Percentiles rank a stretch among this genome's conserved stretches.
Evolutionary conservation across 2,888 invertebrate genomes (phyloP).

Genomic region (Ophonus ardosiacus): DNA sequence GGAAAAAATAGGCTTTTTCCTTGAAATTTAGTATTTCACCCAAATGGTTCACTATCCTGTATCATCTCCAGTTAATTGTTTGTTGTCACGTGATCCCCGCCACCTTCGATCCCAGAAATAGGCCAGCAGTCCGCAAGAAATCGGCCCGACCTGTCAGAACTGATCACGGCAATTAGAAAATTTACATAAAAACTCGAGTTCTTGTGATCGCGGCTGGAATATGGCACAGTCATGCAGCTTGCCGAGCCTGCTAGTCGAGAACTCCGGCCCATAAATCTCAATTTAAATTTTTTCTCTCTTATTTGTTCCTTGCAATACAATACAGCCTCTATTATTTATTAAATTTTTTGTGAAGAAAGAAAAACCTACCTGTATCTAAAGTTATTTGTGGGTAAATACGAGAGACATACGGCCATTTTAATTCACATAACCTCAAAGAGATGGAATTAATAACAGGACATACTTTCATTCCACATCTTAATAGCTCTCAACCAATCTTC

Average conservation of each 20-base stretch:
- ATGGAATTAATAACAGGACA: background rate
- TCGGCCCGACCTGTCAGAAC: constrained; percentile 61
- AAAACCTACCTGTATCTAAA: background rate
- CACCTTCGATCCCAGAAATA: constrained; percentile 30
- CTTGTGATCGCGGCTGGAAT: constrained; percentile 55
- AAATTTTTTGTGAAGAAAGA: background rate
- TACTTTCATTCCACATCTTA: too few species aligned
- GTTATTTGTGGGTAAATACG: background rate
- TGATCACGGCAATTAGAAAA: constrained; percentile 63
- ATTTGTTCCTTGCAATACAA: constrained; percentile 39
- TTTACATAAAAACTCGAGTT: constrained; percentile 63
- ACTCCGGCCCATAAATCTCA: constrained; percentile 43
- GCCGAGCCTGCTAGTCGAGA: constrained; percentile 5
- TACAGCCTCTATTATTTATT: constrained; percentile 38
- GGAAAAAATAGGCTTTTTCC: background rate
- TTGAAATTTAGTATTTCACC: constrained; percentile 58
- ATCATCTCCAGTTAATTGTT: constrained; percentile 37
- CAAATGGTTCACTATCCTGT: background rate
- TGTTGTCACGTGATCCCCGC: constrained; percentile 51
- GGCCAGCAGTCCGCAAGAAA: constrained; percentile 59
- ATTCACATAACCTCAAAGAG: background rate
- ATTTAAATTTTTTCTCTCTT: constrained; percentile 39
- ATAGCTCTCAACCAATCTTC: too few species aligned
- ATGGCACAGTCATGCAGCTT: constrained; percentile 62
- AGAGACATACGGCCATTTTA: background rate